Evolutionary conservation across 1,140 invertebrate species (phyloP).

Genomic region (Lysiphlebus fabarum): DNA sequence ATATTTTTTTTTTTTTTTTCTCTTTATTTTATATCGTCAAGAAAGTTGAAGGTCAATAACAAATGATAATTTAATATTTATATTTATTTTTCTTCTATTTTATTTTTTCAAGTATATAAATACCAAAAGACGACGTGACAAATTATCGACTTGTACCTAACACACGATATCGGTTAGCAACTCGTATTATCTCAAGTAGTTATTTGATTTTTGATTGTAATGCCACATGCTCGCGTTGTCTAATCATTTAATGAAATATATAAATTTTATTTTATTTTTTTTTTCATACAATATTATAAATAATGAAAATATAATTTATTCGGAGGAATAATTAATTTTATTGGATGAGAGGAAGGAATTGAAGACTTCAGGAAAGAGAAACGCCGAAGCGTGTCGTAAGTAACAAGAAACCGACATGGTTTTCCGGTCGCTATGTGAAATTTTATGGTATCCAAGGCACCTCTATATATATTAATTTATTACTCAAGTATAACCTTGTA

Average conservation of each 20-base stretch:
- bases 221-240: slow-evolving; percentile 15
- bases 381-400: slow-evolving; percentile 32
- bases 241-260: slow-evolving; percentile 6
- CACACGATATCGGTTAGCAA: slow-evolving; percentile 12
- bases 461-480: slow-evolving; percentile 4
- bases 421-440: slow-evolving; percentile 30
- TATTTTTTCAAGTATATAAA: too few relatives aligned
- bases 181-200: slow-evolving; percentile 16
- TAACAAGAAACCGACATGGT: slow-evolving; percentile 26
- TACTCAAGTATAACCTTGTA: background rate
- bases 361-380: slow-evolving; percentile 23
- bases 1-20: too few relatives aligned
- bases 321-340: too few relatives aligned
- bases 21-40: background rate
- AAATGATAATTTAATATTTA: background rate
- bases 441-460: slow-evolving; percentile 19
- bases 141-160: slow-evolving; percentile 17
- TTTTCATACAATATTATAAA: too few relatives aligned
- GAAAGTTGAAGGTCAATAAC: slow-evolving; percentile 19
- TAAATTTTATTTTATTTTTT: background rate
- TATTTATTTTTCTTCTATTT: background rate
- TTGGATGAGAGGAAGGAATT: slow-evolving; percentile 2
- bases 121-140: background rate
- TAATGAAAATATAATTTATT: too few relatives aligned
- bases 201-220: slow-evolving; percentile 23